These are phyloP conservation scores for Zaprionus bogoriensis DNA, from an alignment of 2,888 invertebrate species.

Conservation along the genomic window DNA sequence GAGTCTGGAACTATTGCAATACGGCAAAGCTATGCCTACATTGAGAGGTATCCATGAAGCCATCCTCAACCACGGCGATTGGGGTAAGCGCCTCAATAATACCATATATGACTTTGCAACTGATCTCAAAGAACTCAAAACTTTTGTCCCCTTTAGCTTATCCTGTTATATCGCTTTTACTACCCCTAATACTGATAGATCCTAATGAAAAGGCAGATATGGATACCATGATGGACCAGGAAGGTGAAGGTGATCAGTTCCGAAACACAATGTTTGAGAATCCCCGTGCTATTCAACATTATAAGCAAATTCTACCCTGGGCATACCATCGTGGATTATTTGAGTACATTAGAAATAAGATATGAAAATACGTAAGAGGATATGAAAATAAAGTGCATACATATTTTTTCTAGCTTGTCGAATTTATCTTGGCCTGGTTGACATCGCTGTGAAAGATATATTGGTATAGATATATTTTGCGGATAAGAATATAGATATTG, in stretches of 20 bases:
- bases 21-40: conserved; percentile 61
- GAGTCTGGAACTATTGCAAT: conserved; percentile 65
- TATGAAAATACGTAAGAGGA: not conserved
- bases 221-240: conserved; percentile 61
- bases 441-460: no score
- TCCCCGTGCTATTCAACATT: conserved; percentile 53
- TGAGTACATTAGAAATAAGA: conserved; percentile 25
- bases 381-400: not conserved
- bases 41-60: conserved; percentile 68
- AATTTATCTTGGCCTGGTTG: no score
- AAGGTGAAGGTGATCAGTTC: conserved; percentile 45
- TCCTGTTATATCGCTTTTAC: conserved; percentile 39
- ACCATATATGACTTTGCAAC: not conserved
- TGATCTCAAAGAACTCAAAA: not conserved
- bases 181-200: conserved; percentile 70
- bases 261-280: conserved; percentile 53
- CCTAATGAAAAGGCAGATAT: conserved; percentile 61
- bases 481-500: no score
- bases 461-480: no score
- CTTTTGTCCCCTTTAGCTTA: conserved; percentile 56
- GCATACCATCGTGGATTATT: conserved; percentile 71
- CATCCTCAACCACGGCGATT: conserved; percentile 64
- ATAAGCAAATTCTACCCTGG: conserved; percentile 74
- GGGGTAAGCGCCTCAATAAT: conserved; percentile 55
- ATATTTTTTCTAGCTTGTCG: no score